These are phyloP conservation scores for Amphilophus citrinellus DNA, from an alignment of 2,113 vertebrate species.

Conservation along the genomic window DNA sequence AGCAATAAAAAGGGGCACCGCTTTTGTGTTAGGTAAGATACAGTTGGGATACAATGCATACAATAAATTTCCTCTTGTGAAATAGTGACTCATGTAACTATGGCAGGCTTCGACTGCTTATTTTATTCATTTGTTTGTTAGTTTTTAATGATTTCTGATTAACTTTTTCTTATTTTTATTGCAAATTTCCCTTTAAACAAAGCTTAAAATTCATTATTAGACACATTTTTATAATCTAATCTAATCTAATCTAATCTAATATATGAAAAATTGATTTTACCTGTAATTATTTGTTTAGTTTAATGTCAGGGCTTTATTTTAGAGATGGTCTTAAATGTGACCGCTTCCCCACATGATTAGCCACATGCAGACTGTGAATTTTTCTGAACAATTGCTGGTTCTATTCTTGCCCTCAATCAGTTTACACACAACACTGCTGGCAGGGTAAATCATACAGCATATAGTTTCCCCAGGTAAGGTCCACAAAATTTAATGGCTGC, in stretches of 20 bases:
- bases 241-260: background rate
- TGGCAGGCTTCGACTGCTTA: background rate
- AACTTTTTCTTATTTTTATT: background rate
- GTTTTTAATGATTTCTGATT: background rate
- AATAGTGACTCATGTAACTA: no score
- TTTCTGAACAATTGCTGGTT: background rate
- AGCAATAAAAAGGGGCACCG: background rate
- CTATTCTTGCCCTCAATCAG: background rate
- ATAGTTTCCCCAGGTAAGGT: background rate
- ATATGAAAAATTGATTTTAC: background rate
- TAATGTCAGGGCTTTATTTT: background rate
- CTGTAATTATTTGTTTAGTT: background rate
- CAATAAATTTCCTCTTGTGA: background rate
- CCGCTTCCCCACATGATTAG: background rate
- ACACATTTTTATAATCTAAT: background rate
- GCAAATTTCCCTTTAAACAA: background rate
- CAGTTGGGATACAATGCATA: background rate
- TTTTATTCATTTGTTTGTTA: background rate
- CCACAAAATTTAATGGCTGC: accelerated
- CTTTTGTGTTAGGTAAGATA: background rate
- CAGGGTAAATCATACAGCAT: background rate
- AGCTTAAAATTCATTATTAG: background rate
- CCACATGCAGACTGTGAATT: background rate
- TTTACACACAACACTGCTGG: background rate
- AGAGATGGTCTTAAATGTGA: background rate